Base-by-base conservation (phyloP, 2,113 vertebrate species). In the Poeciliopsis prolifica region DNA sequence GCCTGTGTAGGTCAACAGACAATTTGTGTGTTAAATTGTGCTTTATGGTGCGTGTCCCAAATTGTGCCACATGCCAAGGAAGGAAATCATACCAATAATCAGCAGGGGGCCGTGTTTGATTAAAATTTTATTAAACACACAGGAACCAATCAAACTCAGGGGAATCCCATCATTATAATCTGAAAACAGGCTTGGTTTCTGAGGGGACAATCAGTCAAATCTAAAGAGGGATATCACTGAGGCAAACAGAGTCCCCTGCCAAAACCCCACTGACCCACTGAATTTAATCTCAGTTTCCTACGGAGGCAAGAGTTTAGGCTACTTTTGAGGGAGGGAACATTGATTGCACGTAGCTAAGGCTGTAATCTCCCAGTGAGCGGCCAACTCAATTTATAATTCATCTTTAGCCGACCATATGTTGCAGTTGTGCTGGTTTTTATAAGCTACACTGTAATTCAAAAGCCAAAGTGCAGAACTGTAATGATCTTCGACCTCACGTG, bases 111-210 rank as follows among this genome's bases (percentile, higher is more conserved):
- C 58, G 31, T 8, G 28, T 87, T 81, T 87, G 68, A 88, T 87
- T 74, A 76, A 48, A 79, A 79, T 78, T 54, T 89, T 64, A 85
- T 77, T 70, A 15, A 70, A 65, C 58, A 58, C 73, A 84, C 48
- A n/a, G 80, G 91, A 91, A 71, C 74, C 76, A 86, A 89, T 89
- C 80, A 85, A 42, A 87, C 79, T 58, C 31, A 68, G 44, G 72
- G 68, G 67, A 91, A 88, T 89, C 82, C 77, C 81, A 86, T 92
- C 81, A 81, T 78, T 68, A 68, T 84, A 87, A 92, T 89, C 86
- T 80, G n/a, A 42, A 29, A 28, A 60, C 9, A 24, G 63, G 29
- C 30, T 61, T 42, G 60, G 75, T 42, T 71, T 81, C 69, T 9
- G 17, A 65, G 75, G 37, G 64, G 74, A 74, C 80, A 73, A 86